A percentile compares a stretch with the other conserved stretches of the same genome.
Conservation (phyloP, 1,140 invertebrate genomes). For the Wasmannia auropunctata region DNA sequence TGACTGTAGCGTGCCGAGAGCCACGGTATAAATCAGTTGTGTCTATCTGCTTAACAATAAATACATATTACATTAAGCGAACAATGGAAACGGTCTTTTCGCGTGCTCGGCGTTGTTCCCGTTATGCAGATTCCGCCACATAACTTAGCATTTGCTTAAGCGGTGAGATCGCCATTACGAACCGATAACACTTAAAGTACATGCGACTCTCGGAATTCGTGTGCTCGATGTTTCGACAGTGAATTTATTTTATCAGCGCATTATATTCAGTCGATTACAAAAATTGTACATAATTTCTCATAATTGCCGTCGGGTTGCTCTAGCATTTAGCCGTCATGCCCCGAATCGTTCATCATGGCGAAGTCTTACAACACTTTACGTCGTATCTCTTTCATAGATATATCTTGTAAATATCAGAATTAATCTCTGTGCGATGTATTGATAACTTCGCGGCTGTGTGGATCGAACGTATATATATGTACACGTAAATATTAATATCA, state of each 20-base stretch:
- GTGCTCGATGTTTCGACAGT: not conserved
- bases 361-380: not conserved
- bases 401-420: not conserved
- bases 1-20: not conserved
- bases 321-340: not conserved
- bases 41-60: slow-evolving; percentile 47
- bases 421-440: not conserved
- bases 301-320: too few species aligned
- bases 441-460: not conserved
- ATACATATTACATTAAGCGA: slow-evolving; percentile 33
- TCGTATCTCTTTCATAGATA: not conserved
- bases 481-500: not conserved
- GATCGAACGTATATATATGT: not conserved
- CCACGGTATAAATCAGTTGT: not conserved
- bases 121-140: slow-evolving; percentile 58
- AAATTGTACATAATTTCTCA: not conserved
- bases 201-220: slow-evolving; percentile 51
- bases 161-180: slow-evolving; percentile 54
- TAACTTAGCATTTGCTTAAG: slow-evolving; percentile 66
- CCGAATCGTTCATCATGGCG: not conserved
- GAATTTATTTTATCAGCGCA: not conserved
- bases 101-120: slow-evolving; percentile 54
- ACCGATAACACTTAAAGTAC: slow-evolving; percentile 60
- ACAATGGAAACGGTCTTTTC: slow-evolving; percentile 45
- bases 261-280: not conserved